Base-by-base conservation (phyloP, 2,888 invertebrate genomes). In the Entomobrya multifasciata region DNA sequence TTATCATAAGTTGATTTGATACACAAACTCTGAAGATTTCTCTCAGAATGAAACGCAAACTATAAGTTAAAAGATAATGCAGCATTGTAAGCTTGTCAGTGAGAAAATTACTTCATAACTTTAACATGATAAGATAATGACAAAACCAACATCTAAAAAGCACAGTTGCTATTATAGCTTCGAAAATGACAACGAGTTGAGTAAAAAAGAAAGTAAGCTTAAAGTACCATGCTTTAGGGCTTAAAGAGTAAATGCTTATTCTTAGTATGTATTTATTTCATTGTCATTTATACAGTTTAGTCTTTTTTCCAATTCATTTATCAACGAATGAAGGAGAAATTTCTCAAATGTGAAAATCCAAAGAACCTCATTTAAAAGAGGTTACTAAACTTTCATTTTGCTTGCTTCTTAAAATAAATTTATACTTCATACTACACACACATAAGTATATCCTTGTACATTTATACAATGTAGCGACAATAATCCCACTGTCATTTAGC, bases 251-350 rank as follows among this genome's bases (percentile, higher is more conserved):
- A 15, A 57, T 22, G 57, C 20, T 57, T n/a, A 1, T 57, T 57
- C 25, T 36, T 36, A 49, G 49, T n/a, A 13, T 36, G 20, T 17
- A 41, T 41, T 41, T 65, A n/a, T 57, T 10, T 20, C n/a, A 17
- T 36, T 41, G 55, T 57, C 57, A 36, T 76, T 74, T 76, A 76
- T 55, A 13, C 76, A 30, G 15, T 76, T 76, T 36, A 76, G 55
- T 57, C 47, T n/a, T 65, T 36, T 52, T 84, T 83, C 76, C 77
- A 67, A 84, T 67, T 77, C 84, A 84, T 84, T 84, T 84, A 84
- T 84, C 77, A 84, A 17, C 17, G 79, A 30, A 79, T 49, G 65
- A 65, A 60, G 27, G 41, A 36, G 41, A 65, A 77, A 62, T n/a
- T 62, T 77, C 30, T 20, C 62, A 27, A 57, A 27, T 44, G 17